phyloP scores from a whole-genome alignment of 2,888 invertebrate genomes.

The Lamellibrachia columna region DNA sequence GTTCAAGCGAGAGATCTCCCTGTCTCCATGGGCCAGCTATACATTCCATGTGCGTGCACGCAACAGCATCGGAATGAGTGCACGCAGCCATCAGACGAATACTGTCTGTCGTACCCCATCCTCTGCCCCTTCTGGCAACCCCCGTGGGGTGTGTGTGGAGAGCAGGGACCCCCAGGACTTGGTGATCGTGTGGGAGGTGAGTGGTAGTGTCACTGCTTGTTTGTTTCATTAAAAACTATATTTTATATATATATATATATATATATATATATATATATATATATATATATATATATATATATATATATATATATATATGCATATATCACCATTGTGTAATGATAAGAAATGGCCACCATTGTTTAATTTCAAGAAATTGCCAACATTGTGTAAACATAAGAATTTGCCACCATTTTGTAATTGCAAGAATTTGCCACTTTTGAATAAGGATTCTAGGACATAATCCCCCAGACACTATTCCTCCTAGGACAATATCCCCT shows the following conservation, averaged over 20 bases:
- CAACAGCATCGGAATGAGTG: constrained; percentile 91
- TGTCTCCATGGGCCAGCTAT: constrained; percentile 94
- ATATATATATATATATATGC: too few species aligned
- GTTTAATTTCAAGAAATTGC: too few species aligned
- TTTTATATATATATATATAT: too few species aligned
- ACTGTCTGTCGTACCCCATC: constrained; percentile 81
- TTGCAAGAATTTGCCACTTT: too few species aligned
- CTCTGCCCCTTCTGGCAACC: constrained; percentile 91
- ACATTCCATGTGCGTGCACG: constrained; percentile 91
- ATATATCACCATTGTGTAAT: too few species aligned
- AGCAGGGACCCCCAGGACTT: constrained; percentile 89
- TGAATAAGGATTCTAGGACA: too few species aligned
- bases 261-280: too few species aligned
- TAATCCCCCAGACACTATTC: background rate
- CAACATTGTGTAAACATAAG: too few species aligned
- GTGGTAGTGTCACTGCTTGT: constrained; percentile 30
- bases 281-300: too few species aligned
- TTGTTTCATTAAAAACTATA: background rate
- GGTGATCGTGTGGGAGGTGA: constrained; percentile 91
- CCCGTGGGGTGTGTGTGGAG: constrained; percentile 89
- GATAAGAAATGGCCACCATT: too few species aligned
- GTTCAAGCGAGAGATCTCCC: constrained; percentile 41
- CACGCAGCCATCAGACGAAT: constrained; percentile 76
- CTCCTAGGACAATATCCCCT: background rate
- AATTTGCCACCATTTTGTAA: too few species aligned